Percentiles rank a stretch among this genome's conserved stretches.
Evolutionary conservation across 2,888 invertebrate species (phyloP).

Genomic region (Mayetiola destructor): DNA sequence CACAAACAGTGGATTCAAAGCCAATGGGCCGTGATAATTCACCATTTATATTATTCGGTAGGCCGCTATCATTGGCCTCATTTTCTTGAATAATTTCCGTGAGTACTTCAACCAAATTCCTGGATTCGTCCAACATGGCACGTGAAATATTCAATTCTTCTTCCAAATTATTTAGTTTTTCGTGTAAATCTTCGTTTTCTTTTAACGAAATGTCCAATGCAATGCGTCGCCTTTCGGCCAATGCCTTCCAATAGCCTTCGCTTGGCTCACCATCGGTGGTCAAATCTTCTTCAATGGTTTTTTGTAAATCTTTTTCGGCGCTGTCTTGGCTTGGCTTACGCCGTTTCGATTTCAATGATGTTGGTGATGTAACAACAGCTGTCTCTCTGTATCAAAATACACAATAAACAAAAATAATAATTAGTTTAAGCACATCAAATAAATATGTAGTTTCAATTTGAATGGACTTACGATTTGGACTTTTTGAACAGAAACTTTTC

Average conservation of each 20-base stretch:
- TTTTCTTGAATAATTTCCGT: constrained; percentile 52
- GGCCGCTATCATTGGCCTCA: constrained; percentile 25
- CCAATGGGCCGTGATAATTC: neutral
- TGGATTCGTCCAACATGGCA: constrained; percentile 62
- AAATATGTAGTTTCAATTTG: constrained; percentile 26
- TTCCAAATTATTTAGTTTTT: constrained; percentile 35
- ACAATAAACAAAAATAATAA: constrained; percentile 18
- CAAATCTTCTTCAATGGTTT: constrained; percentile 51
- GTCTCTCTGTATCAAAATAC: constrained; percentile 1
- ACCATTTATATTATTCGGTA: neutral
- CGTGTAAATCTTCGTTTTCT: constrained; percentile 50
- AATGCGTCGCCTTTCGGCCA: constrained; percentile 58
- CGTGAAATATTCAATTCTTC: constrained; percentile 49
- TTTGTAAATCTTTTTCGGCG: neutral
- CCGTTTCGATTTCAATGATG: neutral
- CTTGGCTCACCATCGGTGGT: constrained; percentile 54
- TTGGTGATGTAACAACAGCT: neutral
- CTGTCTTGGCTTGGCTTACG: constrained; percentile 27
- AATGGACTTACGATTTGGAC: constrained; percentile 37
- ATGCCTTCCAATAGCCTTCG: constrained; percentile 58
- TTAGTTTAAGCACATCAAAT: constrained; percentile 24
- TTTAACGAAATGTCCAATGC: constrained; percentile 56
- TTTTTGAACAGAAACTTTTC: constrained; percentile 42
- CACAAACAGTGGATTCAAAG: neutral
- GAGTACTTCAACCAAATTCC: constrained; percentile 57